These are phyloP conservation scores for Idaea aversata DNA, from an alignment of 2,888 invertebrate species.

Conservation along the genomic window DNA sequence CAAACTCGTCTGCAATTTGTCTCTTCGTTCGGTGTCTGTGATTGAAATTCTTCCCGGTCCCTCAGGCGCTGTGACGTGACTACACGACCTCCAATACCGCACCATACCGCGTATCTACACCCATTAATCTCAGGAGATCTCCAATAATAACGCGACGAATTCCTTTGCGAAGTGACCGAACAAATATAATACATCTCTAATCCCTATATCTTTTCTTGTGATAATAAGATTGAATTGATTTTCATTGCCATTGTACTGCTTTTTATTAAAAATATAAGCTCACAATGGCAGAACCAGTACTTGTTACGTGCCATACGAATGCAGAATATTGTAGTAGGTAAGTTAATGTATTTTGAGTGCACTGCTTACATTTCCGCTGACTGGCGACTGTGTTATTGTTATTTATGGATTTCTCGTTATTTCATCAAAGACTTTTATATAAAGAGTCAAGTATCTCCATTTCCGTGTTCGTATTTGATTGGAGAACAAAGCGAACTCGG, in stretches of 20 bases:
- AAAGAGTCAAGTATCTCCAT: slow-evolving; percentile 46
- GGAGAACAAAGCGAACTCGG: slow-evolving; percentile 61
- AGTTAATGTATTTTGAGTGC: background rate
- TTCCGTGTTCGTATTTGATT: slow-evolving; percentile 48
- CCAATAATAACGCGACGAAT: slow-evolving; percentile 14
- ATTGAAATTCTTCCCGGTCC: slow-evolving; percentile 58
- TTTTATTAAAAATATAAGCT: background rate
- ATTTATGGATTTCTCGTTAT: background rate
- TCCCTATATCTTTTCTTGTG: slow-evolving; percentile 9
- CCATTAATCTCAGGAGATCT: slow-evolving; percentile 24
- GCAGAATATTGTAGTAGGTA: background rate
- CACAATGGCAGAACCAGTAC: background rate
- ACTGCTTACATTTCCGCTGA: slow-evolving; percentile 1
- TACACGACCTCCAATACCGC: slow-evolving; percentile 26
- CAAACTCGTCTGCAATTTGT: slow-evolving; percentile 60
- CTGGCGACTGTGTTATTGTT: background rate
- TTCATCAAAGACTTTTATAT: background rate
- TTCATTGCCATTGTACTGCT: background rate
- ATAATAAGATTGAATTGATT: background rate
- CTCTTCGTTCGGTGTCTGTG: slow-evolving; percentile 46
- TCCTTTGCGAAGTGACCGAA: slow-evolving; percentile 19
- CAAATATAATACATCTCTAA: slow-evolving; percentile 16
- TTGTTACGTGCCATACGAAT: background rate
- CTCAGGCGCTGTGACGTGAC: slow-evolving; percentile 43
- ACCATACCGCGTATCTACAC: slow-evolving; percentile 22